Percentiles rank a stretch among this genome's conserved stretches.
Conservation (phyloP, 2,888 invertebrate species). For the Erebia aethiops region DNA sequence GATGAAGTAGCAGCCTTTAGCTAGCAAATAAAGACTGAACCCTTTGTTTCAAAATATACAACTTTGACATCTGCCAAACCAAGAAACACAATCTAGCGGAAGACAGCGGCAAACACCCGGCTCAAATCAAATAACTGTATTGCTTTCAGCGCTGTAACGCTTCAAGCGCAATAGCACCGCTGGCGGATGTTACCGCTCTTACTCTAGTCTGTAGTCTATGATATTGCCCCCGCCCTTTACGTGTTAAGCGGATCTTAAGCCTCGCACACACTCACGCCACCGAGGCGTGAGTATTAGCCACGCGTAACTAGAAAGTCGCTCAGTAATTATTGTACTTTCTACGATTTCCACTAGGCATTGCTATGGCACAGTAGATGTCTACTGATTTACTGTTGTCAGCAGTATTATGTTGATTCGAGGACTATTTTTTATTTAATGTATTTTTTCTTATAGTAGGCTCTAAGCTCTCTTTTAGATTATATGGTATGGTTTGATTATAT, state of each 20-base stretch:
- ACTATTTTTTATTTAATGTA: too few relatives aligned
- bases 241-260: conserved; percentile 68
- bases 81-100: conserved; percentile 80
- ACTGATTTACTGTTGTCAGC: not conserved
- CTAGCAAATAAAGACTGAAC: conserved; percentile 62
- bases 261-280: conserved; percentile 35
- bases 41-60: conserved; percentile 80
- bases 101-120: conserved; percentile 77
- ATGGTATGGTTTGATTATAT: too few relatives aligned
- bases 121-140: conserved; percentile 84
- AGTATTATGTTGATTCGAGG: too few relatives aligned
- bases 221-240: conserved; percentile 83
- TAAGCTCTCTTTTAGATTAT: too few relatives aligned
- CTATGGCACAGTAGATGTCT: not conserved
- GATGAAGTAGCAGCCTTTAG: not conserved
- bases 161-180: conserved; percentile 81
- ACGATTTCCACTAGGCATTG: not conserved
- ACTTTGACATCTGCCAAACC: conserved; percentile 82
- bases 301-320: conserved; percentile 2
- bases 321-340: not conserved
- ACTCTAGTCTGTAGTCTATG: conserved; percentile 79
- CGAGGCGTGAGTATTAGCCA: conserved; percentile 16
- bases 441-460: too few relatives aligned
- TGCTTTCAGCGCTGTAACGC: conserved; percentile 82
- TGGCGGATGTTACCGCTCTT: conserved; percentile 77